A percentile compares a stretch with the other conserved stretches of the same genome.
Conservation (phyloP, 2,888 invertebrate species). For the Disparrhopalites patrizii region DNA sequence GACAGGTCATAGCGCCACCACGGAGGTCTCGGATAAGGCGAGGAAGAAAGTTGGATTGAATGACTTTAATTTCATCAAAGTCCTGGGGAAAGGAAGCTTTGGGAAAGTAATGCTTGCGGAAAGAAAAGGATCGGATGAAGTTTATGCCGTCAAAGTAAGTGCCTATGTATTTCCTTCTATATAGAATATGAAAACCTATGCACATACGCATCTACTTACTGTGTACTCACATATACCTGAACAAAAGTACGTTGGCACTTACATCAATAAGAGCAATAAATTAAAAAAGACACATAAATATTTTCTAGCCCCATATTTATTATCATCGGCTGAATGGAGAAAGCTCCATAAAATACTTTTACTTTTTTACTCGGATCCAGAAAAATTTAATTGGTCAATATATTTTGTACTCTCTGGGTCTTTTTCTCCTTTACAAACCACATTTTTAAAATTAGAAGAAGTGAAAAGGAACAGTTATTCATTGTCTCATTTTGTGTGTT, state of each 20-base stretch:
- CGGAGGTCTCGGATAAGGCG: conserved; percentile 4
- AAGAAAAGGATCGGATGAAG: conserved; percentile 84
- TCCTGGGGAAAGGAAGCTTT: conserved; percentile 97
- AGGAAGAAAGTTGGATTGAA: conserved; percentile 59
- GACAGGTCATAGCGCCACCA: conserved; percentile 12
- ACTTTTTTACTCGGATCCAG: no score
- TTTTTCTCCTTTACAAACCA: no score
- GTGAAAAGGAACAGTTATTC: neutral
- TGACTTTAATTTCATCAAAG: conserved; percentile 97
- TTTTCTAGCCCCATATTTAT: no score
- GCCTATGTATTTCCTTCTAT: no score
- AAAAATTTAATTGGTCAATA: no score
- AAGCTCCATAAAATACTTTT: no score
- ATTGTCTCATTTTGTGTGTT: conserved; percentile 3
- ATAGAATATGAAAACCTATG: neutral
- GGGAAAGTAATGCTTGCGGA: conserved; percentile 99
- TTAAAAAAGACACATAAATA: no score
- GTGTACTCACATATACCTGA: neutral
- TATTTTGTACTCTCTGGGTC: no score
- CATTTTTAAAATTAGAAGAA: no score
- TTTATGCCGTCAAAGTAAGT: conserved; percentile 59
- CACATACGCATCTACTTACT: no score
- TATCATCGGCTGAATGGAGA: no score
- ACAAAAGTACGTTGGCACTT: neutral
- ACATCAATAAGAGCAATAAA: no score